A percentile compares a stretch with the other conserved stretches of the same genome.
Conservation (phyloP, 2,888 invertebrate species). For the Cremastobaeus sp. region DNA sequence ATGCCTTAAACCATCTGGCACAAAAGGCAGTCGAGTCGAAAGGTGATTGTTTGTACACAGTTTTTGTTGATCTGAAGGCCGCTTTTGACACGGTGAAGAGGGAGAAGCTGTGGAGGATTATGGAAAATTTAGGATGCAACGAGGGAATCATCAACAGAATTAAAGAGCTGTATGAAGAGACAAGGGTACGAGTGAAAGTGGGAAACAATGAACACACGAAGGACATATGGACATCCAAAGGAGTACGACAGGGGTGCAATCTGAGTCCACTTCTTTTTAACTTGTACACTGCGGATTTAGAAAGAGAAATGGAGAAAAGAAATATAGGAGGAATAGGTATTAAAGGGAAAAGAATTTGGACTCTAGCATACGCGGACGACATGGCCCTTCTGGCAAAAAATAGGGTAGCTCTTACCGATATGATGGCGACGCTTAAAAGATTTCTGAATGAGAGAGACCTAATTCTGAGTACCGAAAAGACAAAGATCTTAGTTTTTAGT, state of each 20-base stretch:
- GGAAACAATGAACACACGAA: too few species aligned
- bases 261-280: not conserved
- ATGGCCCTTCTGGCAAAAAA: not conserved
- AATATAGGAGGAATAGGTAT: not conserved
- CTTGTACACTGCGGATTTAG: not conserved
- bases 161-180: constrained; percentile 4
- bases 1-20: not conserved
- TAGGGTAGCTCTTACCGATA: not conserved
- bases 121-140: not conserved
- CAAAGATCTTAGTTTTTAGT: not conserved
- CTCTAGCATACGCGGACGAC: too few species aligned
- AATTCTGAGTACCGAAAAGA: not conserved
- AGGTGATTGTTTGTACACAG: not conserved
- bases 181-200: not conserved
- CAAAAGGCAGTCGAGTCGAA: not conserved
- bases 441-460: not conserved
- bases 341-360: not conserved
- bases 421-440: not conserved
- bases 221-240: too few species aligned
- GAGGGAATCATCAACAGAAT: not conserved
- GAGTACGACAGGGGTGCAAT: not conserved
- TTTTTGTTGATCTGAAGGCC: too few species aligned
- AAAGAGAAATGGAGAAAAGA: not conserved
- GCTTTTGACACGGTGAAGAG: too few species aligned
- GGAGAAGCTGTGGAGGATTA: not conserved